Conservation (phyloP, 2,797 vertebrate species). For the Holocentrus rufus region DNA sequence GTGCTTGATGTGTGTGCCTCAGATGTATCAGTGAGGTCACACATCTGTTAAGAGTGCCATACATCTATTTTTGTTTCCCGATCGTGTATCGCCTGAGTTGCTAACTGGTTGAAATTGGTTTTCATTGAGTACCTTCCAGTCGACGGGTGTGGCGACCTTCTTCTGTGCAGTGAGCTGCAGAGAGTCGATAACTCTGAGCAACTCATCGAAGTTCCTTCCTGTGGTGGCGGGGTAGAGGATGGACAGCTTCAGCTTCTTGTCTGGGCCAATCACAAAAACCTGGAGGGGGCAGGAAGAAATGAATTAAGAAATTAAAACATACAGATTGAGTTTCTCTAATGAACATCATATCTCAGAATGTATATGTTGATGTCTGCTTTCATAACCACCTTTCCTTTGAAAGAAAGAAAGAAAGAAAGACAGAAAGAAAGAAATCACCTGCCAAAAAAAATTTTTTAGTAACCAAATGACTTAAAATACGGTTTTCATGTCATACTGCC, state of each 20-base stretch:
- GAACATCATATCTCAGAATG: neutral
- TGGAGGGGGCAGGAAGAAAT: conserved; percentile 56
- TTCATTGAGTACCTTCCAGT: conserved; percentile 90
- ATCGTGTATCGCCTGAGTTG: neutral
- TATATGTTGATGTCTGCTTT: too few relatives aligned
- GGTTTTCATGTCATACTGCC: too few relatives aligned
- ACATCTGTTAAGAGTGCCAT: neutral
- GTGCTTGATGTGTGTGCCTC: too few relatives aligned
- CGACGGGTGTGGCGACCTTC: conserved; percentile 93
- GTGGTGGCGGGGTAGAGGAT: conserved; percentile 98
- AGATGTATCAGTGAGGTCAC: too few relatives aligned
- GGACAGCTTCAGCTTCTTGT: conserved; percentile 97
- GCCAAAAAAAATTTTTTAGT: too few relatives aligned
- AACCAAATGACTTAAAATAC: too few relatives aligned
- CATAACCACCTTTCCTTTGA: too few relatives aligned
- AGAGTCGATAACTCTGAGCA: conserved; percentile 92
- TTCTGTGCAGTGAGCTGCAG: conserved; percentile 93
- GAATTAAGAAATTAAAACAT: neutral
- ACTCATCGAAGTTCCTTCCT: conserved; percentile 95
- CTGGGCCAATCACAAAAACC: conserved; percentile 95
- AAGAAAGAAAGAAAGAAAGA: too few relatives aligned
- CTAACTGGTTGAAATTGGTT: neutral
- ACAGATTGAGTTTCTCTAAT: neutral
- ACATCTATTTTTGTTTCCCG: neutral
- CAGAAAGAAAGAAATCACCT: too few relatives aligned